Percentiles rank a stretch among this genome's conserved stretches.
These are phyloP conservation scores for Trematomus bernacchii DNA, from an alignment of 2,797 vertebrate genomes.

Conservation along the genomic window DNA sequence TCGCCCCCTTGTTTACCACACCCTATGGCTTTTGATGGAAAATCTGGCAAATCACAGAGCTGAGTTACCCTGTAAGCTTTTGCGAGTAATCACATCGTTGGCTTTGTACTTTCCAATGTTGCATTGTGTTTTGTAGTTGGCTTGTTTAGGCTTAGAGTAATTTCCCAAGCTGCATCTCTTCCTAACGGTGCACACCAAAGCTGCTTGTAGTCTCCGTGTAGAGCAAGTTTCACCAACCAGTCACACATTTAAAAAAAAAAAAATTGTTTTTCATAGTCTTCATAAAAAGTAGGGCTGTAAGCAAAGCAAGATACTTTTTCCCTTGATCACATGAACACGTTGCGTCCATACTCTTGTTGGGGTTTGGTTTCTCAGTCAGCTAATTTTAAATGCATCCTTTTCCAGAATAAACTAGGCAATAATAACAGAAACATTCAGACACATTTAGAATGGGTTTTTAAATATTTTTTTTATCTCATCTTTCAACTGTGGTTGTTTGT, in stretches of 20 bases:
- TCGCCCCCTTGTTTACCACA: constrained; percentile 25
- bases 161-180: constrained; percentile 68
- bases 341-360: constrained; percentile 19
- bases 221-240: constrained; percentile 30
- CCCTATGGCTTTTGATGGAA: constrained; percentile 38
- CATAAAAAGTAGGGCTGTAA: constrained; percentile 75
- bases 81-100: constrained; percentile 49
- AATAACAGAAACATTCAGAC: constrained; percentile 70
- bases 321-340: constrained; percentile 51
- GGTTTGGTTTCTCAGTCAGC: constrained; percentile 33
- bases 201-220: constrained; percentile 70
- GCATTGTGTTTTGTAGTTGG: constrained; percentile 53
- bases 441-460: constrained; percentile 50
- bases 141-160: constrained; percentile 45
- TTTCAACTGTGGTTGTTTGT: constrained; percentile 37
- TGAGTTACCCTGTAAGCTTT: constrained; percentile 36
- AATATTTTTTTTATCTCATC: constrained; percentile 52
- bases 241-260: too few species aligned
- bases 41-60: constrained; percentile 33
- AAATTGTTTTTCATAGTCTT: constrained; percentile 40
- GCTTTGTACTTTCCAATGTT: constrained; percentile 52
- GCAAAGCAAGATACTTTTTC: constrained; percentile 67
- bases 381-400: constrained; percentile 35
- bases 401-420: constrained; percentile 76
- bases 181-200: constrained; percentile 77